Evolutionary conservation across 2,113 vertebrate genomes (phyloP).

Genomic region (Lamprotornis superbus): DNA sequence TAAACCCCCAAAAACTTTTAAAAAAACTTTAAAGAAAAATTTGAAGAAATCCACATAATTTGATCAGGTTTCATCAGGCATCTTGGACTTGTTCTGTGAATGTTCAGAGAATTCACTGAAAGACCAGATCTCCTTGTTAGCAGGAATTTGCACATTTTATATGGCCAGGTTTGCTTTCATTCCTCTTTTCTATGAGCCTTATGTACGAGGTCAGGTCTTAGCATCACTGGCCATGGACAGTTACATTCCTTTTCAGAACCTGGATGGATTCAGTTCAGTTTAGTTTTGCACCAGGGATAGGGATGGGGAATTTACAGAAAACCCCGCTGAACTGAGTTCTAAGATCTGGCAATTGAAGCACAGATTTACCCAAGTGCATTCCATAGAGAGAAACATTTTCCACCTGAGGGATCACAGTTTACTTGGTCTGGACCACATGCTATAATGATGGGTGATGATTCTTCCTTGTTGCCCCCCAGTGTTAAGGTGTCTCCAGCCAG

Average conservation of each 20-base stretch:
- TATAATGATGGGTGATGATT: not conserved
- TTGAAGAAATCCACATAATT: not conserved
- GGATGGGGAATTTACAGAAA: not conserved
- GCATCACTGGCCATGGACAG: not conserved
- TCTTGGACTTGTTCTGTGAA: not conserved
- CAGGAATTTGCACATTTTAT: not conserved
- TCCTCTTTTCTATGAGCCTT: not conserved
- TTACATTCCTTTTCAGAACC: not conserved
- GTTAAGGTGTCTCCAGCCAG: not conserved
- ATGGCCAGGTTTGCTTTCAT: not conserved
- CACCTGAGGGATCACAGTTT: fast-evolving
- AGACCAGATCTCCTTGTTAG: not conserved
- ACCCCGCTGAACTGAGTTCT: too few species aligned
- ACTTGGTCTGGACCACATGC: not conserved
- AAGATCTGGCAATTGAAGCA: not conserved
- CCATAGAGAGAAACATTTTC: fast-evolving
- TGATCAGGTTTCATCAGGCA: not conserved
- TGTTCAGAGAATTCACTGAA: not conserved
- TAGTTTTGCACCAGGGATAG: not conserved
- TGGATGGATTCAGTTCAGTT: not conserved
- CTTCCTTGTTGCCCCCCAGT: not conserved
- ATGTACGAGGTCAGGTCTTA: not conserved
- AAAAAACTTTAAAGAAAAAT: not conserved
- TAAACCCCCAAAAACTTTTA: not conserved
- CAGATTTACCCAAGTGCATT: not conserved